Evolutionary conservation across 1,140 invertebrate species (phyloP).

Genomic region (Euglossa dilemma): DNA sequence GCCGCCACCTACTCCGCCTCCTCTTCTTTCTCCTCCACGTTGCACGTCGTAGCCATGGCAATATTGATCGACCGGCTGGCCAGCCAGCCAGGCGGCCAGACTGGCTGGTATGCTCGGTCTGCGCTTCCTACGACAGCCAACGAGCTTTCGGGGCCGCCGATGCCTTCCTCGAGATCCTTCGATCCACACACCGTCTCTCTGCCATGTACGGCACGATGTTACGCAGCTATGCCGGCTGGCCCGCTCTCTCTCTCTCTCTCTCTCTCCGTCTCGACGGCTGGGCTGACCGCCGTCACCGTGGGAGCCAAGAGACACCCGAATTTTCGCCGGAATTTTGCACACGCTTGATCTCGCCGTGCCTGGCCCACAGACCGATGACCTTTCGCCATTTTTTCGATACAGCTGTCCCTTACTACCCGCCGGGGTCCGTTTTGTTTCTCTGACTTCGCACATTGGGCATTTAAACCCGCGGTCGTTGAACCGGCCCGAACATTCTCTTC

Average conservation of each 20-base stretch:
- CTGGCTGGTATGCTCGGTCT: constrained; percentile 42
- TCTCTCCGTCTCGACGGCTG: too few relatives aligned
- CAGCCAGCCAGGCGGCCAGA: constrained; percentile 56
- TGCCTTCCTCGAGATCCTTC: constrained; percentile 46
- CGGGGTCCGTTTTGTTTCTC: too few relatives aligned
- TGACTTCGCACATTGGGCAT: too few relatives aligned
- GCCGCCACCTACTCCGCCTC: constrained; percentile 67
- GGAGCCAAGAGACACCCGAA: not conserved
- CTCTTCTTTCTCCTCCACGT: constrained; percentile 68
- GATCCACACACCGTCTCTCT: not conserved
- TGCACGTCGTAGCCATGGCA: constrained; percentile 74
- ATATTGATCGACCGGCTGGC: constrained; percentile 74
- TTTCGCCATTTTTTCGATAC: not conserved
- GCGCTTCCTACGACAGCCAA: constrained; percentile 57
- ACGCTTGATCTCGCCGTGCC: not conserved
- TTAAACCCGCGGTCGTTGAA: too few relatives aligned
- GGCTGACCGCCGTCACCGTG: not conserved
- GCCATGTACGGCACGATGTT: constrained; percentile 30
- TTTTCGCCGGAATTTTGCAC: not conserved
- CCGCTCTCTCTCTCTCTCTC: not conserved
- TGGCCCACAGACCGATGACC: not conserved
- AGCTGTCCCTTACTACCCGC: too few relatives aligned
- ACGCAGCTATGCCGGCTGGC: constrained; percentile 16
- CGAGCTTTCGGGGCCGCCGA: constrained; percentile 44
- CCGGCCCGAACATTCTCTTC: too few relatives aligned